Base-by-base conservation (phyloP, 2,888 invertebrate genomes). In the Troides helena region DNA sequence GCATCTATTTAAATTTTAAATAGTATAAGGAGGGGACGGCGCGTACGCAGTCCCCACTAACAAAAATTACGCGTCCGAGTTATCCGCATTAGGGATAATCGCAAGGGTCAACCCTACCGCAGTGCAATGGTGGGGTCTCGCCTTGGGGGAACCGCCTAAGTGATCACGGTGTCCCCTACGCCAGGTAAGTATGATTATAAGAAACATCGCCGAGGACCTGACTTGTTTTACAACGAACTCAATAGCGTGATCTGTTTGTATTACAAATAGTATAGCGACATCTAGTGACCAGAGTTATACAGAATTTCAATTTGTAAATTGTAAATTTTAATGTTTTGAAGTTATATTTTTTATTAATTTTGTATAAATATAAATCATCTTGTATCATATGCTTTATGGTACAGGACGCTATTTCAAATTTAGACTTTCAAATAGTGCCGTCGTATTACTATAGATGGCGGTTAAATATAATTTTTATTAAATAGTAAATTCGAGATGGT, bases 81-180 rank as follows among this genome's bases (percentile, higher is more conserved):
- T 58, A 65, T 65, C 65, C 65, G 57, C 65, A 65, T 65, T 39
- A 65, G 65, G 65, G 58, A 58, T 65, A 65, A 65, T 65, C 65
- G 65, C 65, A 65, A 18, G 58, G 65, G 65, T 65, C 65, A 65
- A 58, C 65, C 65, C 18, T 25, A 65, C 65, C 65, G 65, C 50
- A 50, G 60, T 60, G 66, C 66, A 66, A 66, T 66, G 66, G 50
- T 14, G 30, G 17, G 61, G 53, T 23, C 67, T 67, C 67, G 67
- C 67, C 67, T 61, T 67, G 60, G 67, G 67, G 67, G 67, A 67
- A 67, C 67, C 67, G 67, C 67, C 67, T 67, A 53, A 61, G 1
- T 61, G 67, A 67, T 67, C 67, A 67, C 67, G 67, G 67, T 67
- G 53, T 61, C 67, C 60, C 66, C 66, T 66, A 67, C 67, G 61